These are phyloP conservation scores for Anastatus disparis DNA, from an alignment of 1,140 invertebrate species.

Conservation along the genomic window DNA sequence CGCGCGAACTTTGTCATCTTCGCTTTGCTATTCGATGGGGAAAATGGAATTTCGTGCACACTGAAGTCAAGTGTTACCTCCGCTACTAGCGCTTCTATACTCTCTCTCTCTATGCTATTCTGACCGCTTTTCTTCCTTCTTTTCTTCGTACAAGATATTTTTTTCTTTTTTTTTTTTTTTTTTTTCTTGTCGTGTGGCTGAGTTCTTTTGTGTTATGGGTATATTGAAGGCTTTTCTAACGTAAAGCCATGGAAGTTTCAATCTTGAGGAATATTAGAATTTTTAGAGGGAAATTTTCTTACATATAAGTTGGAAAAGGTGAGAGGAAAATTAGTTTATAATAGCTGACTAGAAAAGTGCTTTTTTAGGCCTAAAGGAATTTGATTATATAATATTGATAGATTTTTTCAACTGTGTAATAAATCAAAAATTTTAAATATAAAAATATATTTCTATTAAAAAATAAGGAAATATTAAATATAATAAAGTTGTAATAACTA, in stretches of 20 bases:
- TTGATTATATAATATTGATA: no score
- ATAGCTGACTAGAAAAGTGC: background rate
- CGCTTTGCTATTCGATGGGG: slow-evolving; percentile 61
- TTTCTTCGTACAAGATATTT: no score
- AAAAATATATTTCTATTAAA: no score
- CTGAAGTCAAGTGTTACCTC: background rate
- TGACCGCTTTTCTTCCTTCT: background rate
- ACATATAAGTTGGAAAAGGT: background rate
- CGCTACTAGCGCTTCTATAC: background rate
- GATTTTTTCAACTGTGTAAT: no score
- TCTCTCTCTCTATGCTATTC: no score
- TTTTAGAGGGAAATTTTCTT: background rate
- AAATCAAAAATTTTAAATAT: no score
- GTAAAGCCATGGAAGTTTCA: background rate
- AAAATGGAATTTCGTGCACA: slow-evolving; percentile 65
- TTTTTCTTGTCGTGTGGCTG: background rate
- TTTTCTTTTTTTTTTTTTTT: background rate
- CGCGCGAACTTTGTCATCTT: slow-evolving; percentile 64
- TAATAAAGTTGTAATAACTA: no score
- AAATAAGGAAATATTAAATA: no score
- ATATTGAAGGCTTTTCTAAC: background rate
- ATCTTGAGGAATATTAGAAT: background rate
- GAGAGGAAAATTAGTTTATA: background rate
- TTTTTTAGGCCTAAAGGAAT: background rate
- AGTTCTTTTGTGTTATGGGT: background rate